Base-by-base conservation (phyloP, 1,140 invertebrate species). In the Xylocopa sonorina region DNA sequence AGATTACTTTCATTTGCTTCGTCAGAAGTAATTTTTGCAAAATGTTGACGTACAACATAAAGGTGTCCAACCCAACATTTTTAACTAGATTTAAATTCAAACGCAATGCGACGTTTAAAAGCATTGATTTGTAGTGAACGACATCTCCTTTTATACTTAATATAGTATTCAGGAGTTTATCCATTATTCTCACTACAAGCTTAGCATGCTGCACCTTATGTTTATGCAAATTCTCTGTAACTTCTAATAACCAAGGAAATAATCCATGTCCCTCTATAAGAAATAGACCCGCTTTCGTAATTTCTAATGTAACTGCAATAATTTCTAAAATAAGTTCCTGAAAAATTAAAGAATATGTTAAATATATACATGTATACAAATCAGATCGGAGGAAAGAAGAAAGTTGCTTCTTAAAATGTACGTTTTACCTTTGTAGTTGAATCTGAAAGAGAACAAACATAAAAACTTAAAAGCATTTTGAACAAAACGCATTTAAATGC, bases 181-280 rank as follows among this genome's bases (percentile, higher is more conserved):
- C 79, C 9, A 83, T 58, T 43, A 92, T 88, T 48, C 77, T 84
- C 10, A 87, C 58, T 7, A 91, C 29, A 9, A 84, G 66, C 16
- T 78, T 58, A 0, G 87, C 62, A 14, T 68, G 81, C 64, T 83
- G 78, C 38, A 24, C 18, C 38, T 90, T 85, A 3, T 72, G 57
- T 41, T 32, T 63, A 3, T 84, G 48, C 5, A 88, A 58, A 58
- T 80, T 69, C 0, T 38, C 24, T 2, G 78, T 34, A 24, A 88
- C 72, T 63, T 84, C 71, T 76, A 85, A 66, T 27, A 96, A 80
- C 95, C 95, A 96, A 9, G 94, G 92, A 41, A 96, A 77, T 3
- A 96, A 82, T n/a, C 94, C 94, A 79, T 95, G 94, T 79, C 94
- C 93, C 79, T 94, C 94, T 4, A 94, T 90, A 66, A 96, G 91